These are phyloP conservation scores for Meandrina meandrites DNA, from an alignment of 92 coral and sea anemone genomes.

Conservation along the genomic window DNA sequence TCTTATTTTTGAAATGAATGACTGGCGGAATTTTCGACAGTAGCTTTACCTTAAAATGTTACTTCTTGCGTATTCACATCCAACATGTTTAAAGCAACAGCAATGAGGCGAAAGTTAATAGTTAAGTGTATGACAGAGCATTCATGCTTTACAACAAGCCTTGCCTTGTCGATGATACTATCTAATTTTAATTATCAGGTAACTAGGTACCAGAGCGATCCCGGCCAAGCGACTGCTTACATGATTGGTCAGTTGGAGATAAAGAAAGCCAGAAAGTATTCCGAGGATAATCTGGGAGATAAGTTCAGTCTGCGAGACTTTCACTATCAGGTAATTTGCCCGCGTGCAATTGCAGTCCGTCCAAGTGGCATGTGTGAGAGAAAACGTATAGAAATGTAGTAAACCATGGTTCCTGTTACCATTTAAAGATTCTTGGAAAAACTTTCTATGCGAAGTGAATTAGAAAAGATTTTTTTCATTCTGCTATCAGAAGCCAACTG, in stretches of 20 bases:
- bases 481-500: not conserved
- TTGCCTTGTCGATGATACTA: not conserved
- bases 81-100: too few relatives aligned
- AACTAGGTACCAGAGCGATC: slow-evolving; percentile 80
- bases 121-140: too few relatives aligned
- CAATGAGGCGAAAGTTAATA: too few relatives aligned
- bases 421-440: not conserved
- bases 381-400: not conserved
- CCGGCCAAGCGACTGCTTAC: slow-evolving; percentile 88
- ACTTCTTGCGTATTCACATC: too few relatives aligned
- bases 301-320: slow-evolving; percentile 65
- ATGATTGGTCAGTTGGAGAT: slow-evolving; percentile 80
- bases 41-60: too few relatives aligned
- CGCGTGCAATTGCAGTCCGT: too few relatives aligned
- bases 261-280: slow-evolving; percentile 52
- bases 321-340: slow-evolving; percentile 66
- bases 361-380: too few relatives aligned
- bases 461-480: not conserved
- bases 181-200: slow-evolving; percentile 11
- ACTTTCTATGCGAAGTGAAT: not conserved
- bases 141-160: not conserved
- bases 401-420: too few relatives aligned
- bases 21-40: too few relatives aligned
- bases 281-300: slow-evolving; percentile 30
- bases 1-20: too few relatives aligned